Evolutionary conservation across 2,797 vertebrate genomes (phyloP).

Genomic region (Semotilus atromaculatus): DNA sequence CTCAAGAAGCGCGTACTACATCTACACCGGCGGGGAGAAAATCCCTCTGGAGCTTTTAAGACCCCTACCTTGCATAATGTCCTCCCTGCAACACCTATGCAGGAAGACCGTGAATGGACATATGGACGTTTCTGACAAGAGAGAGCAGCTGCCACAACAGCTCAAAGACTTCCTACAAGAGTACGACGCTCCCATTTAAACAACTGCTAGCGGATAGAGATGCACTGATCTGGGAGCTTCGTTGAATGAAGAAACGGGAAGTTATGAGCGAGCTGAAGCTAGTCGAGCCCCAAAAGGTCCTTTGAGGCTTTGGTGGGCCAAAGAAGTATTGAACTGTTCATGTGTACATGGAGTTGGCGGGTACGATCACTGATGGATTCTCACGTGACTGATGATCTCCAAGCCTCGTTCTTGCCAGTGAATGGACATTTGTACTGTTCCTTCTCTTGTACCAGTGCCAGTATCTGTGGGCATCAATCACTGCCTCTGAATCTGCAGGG

Average conservation of each 20-base stretch:
- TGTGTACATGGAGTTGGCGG: slow-evolving; percentile 4
- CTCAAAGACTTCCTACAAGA: slow-evolving; percentile 92
- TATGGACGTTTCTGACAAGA: slow-evolving; percentile 85
- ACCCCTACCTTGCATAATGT: slow-evolving; percentile 86
- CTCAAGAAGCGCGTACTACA: slow-evolving; percentile 83
- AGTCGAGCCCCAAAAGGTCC: slow-evolving; percentile 2
- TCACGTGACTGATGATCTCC: slow-evolving; percentile 44
- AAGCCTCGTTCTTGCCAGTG: slow-evolving; percentile 3
- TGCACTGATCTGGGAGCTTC: not conserved
- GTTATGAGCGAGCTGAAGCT: slow-evolving; percentile 21
- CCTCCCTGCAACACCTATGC: slow-evolving; percentile 93
- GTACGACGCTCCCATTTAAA: slow-evolving; percentile 91
- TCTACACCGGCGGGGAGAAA: slow-evolving; percentile 89
- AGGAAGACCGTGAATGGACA: slow-evolving; percentile 94
- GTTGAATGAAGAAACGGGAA: slow-evolving; percentile 2
- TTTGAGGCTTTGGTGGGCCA: not conserved
- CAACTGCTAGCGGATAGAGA: not conserved
- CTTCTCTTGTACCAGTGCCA: not conserved
- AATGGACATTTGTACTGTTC: slow-evolving; percentile 20
- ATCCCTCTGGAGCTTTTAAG: slow-evolving; percentile 89
- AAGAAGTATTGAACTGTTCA: slow-evolving; percentile 15
- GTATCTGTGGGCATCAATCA: slow-evolving; percentile 28
- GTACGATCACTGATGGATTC: not conserved
- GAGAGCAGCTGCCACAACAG: slow-evolving; percentile 87
- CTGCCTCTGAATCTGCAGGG: slow-evolving; percentile 35